Conservation (phyloP, 2,113 vertebrate species). For the Macheiramphus alcinus region DNA sequence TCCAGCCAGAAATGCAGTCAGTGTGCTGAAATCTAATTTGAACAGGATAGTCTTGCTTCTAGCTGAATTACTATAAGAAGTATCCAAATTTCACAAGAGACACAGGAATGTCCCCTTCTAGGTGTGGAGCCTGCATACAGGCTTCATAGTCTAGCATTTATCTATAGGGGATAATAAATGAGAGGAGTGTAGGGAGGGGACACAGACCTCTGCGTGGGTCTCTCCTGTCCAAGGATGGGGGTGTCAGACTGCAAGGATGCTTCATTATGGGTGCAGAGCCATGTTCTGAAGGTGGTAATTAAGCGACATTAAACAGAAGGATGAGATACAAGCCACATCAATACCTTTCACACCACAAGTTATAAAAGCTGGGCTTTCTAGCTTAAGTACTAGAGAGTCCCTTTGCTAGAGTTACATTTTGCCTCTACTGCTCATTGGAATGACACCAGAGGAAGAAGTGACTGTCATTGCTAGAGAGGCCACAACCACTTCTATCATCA, state of each 20-base stretch:
- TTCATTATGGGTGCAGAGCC: neutral
- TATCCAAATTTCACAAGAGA: slow-evolving; percentile 4
- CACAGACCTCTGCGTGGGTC: neutral
- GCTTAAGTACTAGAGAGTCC: neutral
- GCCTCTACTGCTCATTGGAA: neutral
- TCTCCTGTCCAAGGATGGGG: neutral
- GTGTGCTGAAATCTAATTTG: slow-evolving; percentile 28
- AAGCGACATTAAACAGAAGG: neutral
- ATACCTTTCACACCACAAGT: neutral
- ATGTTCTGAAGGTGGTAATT: neutral
- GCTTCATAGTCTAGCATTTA: neutral
- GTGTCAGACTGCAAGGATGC: neutral
- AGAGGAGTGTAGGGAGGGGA: neutral
- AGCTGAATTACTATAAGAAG: slow-evolving; percentile 32
- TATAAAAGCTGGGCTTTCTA: neutral
- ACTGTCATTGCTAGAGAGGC: neutral
- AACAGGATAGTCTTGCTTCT: slow-evolving; percentile 41
- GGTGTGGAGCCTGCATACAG: neutral
- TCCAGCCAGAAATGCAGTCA: slow-evolving; percentile 14
- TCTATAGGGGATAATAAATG: neutral
- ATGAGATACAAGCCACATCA: neutral
- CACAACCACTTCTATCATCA: neutral
- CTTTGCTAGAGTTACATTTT: neutral
- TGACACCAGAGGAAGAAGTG: neutral
- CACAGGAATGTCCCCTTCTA: neutral